Evolutionary conservation across 1,140 invertebrate species (phyloP).

Genomic region (Cotesia chilonis): DNA sequence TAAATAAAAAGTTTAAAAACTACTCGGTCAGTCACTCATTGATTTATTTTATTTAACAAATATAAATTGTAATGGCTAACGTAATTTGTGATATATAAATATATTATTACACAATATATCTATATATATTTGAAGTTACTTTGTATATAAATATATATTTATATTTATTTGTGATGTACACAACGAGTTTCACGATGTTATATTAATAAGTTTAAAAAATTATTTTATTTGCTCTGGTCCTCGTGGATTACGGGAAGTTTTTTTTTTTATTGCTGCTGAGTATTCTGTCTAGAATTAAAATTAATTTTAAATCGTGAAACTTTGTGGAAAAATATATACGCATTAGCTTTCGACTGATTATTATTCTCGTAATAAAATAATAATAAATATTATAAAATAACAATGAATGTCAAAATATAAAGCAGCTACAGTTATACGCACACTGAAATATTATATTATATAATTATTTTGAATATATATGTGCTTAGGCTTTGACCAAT

Average conservation of each 20-base stretch:
- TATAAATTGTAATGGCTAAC: slow-evolving; percentile 46
- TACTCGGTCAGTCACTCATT: slow-evolving; percentile 44
- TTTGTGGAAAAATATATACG: slow-evolving; percentile 2
- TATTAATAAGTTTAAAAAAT: too few species aligned
- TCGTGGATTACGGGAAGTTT: not conserved
- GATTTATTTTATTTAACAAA: slow-evolving; percentile 41
- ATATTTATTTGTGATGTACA: slow-evolving; percentile 38
- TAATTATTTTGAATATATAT: not conserved
- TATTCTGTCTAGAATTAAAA: not conserved
- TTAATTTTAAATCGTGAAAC: not conserved
- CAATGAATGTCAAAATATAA: not conserved
- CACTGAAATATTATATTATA: not conserved
- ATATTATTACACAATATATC: slow-evolving; percentile 45
- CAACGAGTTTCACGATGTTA: not conserved
- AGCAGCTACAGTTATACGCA: not conserved
- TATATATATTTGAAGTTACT: slow-evolving; percentile 55
- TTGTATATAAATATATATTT: slow-evolving; percentile 56
- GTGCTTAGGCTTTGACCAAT: too few species aligned
- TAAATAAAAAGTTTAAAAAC: not conserved
- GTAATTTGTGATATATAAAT: slow-evolving; percentile 50
- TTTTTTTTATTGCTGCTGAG: not conserved
- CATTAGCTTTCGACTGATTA: slow-evolving; percentile 13
- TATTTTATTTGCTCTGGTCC: slow-evolving; percentile 1
- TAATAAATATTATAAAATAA: not conserved
- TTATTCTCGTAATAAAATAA: not conserved